phyloP scores from a whole-genome alignment of 2,888 invertebrate species.

The Drosophila infuscata region DNA sequence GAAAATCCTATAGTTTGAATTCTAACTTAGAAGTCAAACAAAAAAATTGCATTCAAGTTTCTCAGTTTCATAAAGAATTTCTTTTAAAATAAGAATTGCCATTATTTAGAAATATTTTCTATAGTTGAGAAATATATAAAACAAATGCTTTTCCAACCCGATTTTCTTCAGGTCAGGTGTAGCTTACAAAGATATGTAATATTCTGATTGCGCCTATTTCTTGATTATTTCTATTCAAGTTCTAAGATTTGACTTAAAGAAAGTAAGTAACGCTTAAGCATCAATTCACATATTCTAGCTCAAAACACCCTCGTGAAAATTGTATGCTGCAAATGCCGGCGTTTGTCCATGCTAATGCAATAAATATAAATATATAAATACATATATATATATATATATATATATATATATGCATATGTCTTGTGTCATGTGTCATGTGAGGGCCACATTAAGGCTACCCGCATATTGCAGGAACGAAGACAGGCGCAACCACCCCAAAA shows the following conservation, averaged over 20 bases:
- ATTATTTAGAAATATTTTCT: too few relatives aligned
- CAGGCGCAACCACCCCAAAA: constrained; percentile 28
- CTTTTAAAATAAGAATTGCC: too few relatives aligned
- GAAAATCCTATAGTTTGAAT: too few relatives aligned
- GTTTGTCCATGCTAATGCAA: constrained; percentile 9
- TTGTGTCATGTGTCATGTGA: constrained; percentile 7
- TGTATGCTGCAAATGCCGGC: constrained; percentile 40
- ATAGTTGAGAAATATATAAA: too few relatives aligned
- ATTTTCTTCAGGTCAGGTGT: too few relatives aligned
- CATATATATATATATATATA: not conserved
- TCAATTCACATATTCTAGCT: not conserved
- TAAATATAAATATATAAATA: not conserved
- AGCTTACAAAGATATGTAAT: not conserved
- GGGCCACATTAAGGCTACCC: constrained; percentile 49
- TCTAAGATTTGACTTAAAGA: not conserved
- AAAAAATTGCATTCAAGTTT: too few relatives aligned
- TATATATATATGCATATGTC: not conserved
- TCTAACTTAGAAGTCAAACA: too few relatives aligned
- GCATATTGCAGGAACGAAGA: constrained; percentile 29
- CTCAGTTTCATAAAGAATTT: too few relatives aligned
- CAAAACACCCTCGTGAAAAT: constrained; percentile 6
- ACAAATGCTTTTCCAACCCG: too few relatives aligned
- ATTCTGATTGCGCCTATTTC: not conserved
- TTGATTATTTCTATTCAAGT: not conserved
- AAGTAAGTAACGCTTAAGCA: not conserved